These are phyloP conservation scores for Drosophila affinis DNA, from an alignment of 2,888 invertebrate genomes.

Conservation along the genomic window DNA sequence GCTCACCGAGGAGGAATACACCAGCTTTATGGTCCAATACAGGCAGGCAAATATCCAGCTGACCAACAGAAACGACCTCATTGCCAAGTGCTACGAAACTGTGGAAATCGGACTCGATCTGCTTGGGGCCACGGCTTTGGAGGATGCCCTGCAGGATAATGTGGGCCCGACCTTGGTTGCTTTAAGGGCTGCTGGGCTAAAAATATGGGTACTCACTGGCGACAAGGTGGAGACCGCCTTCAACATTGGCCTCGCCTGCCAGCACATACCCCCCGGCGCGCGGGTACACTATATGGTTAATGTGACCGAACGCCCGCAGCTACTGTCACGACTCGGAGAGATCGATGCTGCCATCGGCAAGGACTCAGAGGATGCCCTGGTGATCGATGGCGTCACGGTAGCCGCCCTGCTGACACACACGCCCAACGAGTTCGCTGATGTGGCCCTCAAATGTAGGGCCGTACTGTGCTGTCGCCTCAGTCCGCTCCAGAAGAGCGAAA, in stretches of 20 bases:
- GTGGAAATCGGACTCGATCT: slow-evolving; percentile 86
- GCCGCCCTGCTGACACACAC: slow-evolving; percentile 87
- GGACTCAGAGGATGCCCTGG: slow-evolving; percentile 85
- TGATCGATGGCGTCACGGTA: slow-evolving; percentile 92
- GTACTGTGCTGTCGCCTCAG: slow-evolving; percentile 95
- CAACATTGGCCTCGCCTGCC: slow-evolving; percentile 92
- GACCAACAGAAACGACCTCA: slow-evolving; percentile 76
- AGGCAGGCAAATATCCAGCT: slow-evolving; percentile 78
- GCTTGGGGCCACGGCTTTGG: slow-evolving; percentile 94
- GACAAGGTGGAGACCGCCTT: slow-evolving; percentile 95
- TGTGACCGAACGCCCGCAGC: slow-evolving; percentile 82
- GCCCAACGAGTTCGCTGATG: slow-evolving; percentile 87
- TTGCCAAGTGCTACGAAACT: slow-evolving; percentile 75
- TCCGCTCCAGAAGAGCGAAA: slow-evolving; percentile 94
- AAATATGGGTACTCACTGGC: slow-evolving; percentile 96
- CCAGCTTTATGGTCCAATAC: slow-evolving; percentile 84
- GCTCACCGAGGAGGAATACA: slow-evolving; percentile 88
- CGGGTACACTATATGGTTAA: slow-evolving; percentile 86
- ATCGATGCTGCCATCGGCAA: slow-evolving; percentile 85
- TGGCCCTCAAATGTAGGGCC: slow-evolving; percentile 89
- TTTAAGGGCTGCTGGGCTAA: slow-evolving; percentile 91
- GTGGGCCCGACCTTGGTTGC: slow-evolving; percentile 92
- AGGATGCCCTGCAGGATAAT: slow-evolving; percentile 94
- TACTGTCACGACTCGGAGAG: slow-evolving; percentile 87
- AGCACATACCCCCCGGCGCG: slow-evolving; percentile 87